Evolutionary conservation across 1,140 invertebrate species (phyloP).

Genomic region (Gonatopus flavifemur): DNA sequence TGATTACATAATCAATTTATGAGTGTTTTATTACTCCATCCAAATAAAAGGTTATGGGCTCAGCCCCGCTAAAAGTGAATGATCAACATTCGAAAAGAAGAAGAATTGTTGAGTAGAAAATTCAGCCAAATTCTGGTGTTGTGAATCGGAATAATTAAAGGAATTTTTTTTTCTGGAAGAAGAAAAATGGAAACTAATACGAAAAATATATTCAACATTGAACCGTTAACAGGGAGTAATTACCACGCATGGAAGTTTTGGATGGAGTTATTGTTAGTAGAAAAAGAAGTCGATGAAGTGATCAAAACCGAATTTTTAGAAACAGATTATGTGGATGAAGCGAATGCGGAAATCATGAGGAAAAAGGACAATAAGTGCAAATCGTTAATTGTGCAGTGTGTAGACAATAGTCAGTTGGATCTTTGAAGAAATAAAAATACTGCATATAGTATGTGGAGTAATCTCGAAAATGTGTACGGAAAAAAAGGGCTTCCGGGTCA

Average conservation of each 20-base stretch:
- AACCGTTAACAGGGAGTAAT: background rate
- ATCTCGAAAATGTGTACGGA: background rate
- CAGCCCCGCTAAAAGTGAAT: too few species aligned
- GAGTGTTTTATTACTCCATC: too few species aligned
- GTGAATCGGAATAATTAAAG: too few species aligned
- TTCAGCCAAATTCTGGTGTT: too few species aligned
- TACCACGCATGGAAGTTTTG: background rate
- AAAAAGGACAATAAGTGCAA: background rate
- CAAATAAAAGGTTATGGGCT: too few species aligned
- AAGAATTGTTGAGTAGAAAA: too few species aligned
- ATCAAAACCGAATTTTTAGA: background rate
- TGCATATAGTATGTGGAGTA: background rate
- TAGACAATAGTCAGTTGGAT: background rate
- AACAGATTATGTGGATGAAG: background rate
- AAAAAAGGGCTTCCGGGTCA: background rate
- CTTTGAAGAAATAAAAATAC: background rate
- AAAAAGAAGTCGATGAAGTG: background rate
- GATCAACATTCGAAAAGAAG: too few species aligned
- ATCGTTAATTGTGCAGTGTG: background rate
- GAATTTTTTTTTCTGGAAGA: too few species aligned
- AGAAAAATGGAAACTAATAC: too few species aligned
- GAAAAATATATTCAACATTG: too few species aligned
- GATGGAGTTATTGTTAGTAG: background rate
- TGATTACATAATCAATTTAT: too few species aligned
- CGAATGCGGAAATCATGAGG: background rate